These are phyloP conservation scores for Stichodactyla mertensii DNA, from an alignment of 64 coral and sea anemone genomes.

Conservation along the genomic window DNA sequence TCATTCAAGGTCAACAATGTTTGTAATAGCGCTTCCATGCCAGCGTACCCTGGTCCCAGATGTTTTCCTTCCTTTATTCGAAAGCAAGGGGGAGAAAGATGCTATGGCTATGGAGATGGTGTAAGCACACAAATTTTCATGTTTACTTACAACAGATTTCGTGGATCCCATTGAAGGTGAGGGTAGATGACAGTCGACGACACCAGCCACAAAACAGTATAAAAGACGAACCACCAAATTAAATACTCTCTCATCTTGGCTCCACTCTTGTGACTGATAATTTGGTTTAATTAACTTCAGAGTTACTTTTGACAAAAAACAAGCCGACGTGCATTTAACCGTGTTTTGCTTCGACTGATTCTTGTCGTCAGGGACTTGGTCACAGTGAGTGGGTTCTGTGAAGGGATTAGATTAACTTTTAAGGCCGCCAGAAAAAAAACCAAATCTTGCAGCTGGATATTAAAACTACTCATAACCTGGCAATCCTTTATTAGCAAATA, in stretches of 20 bases:
- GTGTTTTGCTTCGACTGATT: not conserved
- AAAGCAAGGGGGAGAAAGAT: too few species aligned
- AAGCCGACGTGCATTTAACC: not conserved
- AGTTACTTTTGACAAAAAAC: not conserved
- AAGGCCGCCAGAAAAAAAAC: not conserved
- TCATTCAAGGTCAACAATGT: too few species aligned
- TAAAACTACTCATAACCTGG: not conserved
- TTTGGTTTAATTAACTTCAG: not conserved
- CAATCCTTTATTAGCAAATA: not conserved
- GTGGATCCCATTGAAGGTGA: constrained; percentile 18
- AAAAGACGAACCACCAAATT: not conserved
- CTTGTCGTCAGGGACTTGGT: not conserved
- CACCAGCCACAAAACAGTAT: not conserved
- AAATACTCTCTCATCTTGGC: not conserved
- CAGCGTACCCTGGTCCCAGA: too few species aligned
- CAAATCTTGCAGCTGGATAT: not conserved
- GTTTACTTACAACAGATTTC: constrained; percentile 34
- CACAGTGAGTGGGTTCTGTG: not conserved
- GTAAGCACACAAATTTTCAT: not conserved
- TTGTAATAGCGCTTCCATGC: too few species aligned
- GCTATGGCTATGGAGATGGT: too few species aligned
- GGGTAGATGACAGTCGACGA: constrained; percentile 9
- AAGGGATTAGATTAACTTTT: not conserved
- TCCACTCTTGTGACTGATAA: not conserved
- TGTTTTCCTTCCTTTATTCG: too few species aligned